Evolutionary conservation across 2,113 vertebrate genomes (phyloP).

Genomic region (Setophaga petechia): DNA sequence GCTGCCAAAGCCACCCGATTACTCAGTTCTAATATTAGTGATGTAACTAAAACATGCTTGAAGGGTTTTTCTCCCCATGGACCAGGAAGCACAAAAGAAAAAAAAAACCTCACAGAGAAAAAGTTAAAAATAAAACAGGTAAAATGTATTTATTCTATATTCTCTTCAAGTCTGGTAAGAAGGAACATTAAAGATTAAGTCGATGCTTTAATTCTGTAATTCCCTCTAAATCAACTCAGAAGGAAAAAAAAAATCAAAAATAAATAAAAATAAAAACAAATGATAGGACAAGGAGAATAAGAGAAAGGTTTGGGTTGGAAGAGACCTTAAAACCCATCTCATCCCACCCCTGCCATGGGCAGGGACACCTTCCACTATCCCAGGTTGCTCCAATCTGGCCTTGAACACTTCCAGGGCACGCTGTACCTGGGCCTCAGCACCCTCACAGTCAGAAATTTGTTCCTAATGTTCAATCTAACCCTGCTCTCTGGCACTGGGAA

Average conservation of each 20-base stretch:
- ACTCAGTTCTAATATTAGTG: conserved; percentile 67
- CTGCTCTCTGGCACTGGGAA: neutral
- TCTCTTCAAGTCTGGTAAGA: neutral
- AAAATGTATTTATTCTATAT: neutral
- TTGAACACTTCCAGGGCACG: fast-evolving
- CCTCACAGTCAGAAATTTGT: neutral
- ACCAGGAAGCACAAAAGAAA: neutral
- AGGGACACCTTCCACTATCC: neutral
- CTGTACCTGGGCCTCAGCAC: neutral
- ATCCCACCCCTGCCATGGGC: neutral
- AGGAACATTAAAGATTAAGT: neutral
- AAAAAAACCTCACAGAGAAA: neutral
- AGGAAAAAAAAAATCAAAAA: neutral
- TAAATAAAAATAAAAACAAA: neutral
- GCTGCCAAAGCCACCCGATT: conserved; percentile 62
- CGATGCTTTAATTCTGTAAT: neutral
- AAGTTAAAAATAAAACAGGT: conserved; percentile 19
- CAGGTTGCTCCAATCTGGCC: fast-evolving
- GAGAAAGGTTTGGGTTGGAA: neutral
- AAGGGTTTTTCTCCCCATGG: conserved; percentile 25
- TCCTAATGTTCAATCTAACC: neutral
- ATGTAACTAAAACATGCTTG: conserved; percentile 31
- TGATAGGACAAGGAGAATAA: neutral
- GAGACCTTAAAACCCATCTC: neutral
- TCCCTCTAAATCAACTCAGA: neutral